Evolutionary conservation across 2,113 vertebrate genomes (phyloP), one percentile per base, ranked within the genome.

Genomic region (Datnioides undecimradiatus): DNA sequence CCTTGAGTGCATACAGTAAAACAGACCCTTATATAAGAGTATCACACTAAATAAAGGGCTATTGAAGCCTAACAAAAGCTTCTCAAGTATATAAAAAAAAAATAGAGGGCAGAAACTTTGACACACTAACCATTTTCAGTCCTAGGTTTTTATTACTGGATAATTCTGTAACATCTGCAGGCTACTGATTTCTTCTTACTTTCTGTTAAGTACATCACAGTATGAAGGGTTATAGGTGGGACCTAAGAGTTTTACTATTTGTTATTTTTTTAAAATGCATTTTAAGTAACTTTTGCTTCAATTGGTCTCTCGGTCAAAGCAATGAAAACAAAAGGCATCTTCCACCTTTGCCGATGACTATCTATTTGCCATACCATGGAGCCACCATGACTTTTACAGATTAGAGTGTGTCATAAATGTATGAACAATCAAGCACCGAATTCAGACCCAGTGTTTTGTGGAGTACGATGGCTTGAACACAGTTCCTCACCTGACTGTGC

Each of bases 1-100:
- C 71, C 29, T 58, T 40, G 6, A 58, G 55, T 79, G 57, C 31
- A 83, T n/a, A 59, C 43, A 66, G 57, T 58, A 58, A 38, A 67
- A 34, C 36, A 67, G 46, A 43, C 23, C 34, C 51, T 48, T 64
- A 8, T 52, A 27, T 27, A 10, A 38, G 43, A 36, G n/a, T 52
- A 19, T 19, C 4, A 48, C 33, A 25, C 19, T 63, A 27, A 72
- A 68, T 52, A 0, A 72, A 67, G 8, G 3, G 9, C 19, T 8
- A 8, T 46, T 73, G 46, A 48, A 49, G 41, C 36, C 5, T 11
- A 29, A 58, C n/a, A 25, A 40, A 29, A 52, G 23, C 31, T 14
- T 25, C 40, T 57, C 11, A 5, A 16, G 12, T 33, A 48, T 36
- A 21, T 40, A n/a, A n/a, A n/a, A n/a, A n/a, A 48, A 48, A 48